Evolutionary conservation across 2,888 invertebrate genomes (phyloP).

Genomic region (Tyria jacobaeae): DNA sequence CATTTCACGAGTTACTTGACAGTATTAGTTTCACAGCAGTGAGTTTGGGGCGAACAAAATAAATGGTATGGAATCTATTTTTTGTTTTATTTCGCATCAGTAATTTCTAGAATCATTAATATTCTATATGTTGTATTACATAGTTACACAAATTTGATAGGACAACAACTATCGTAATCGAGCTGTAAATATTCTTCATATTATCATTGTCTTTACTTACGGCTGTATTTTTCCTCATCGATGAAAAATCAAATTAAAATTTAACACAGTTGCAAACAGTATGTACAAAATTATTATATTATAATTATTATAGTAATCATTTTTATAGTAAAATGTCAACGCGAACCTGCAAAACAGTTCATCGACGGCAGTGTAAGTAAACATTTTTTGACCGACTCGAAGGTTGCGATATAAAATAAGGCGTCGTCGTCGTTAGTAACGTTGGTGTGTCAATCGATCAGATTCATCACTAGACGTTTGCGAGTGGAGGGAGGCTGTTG

Average conservation of each 20-base stretch:
- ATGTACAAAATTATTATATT: neutral
- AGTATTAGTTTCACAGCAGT: slow-evolving; percentile 39
- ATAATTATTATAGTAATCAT: neutral
- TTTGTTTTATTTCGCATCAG: slow-evolving; percentile 56
- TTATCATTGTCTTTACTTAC: neutral
- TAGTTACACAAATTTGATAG: neutral
- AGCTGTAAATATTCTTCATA: too few species aligned
- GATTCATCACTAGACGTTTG: slow-evolving; percentile 62
- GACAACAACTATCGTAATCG: neutral
- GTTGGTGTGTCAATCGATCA: slow-evolving; percentile 39
- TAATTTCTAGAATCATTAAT: neutral
- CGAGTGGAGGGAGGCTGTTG: slow-evolving; percentile 69
- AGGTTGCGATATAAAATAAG: neutral
- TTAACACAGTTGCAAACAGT: neutral
- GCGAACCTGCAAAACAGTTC: neutral
- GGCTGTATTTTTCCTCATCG: neutral
- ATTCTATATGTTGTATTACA: slow-evolving; percentile 1
- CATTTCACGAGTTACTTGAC: slow-evolving; percentile 19
- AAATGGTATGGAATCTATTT: slow-evolving; percentile 44
- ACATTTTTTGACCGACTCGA: neutral
- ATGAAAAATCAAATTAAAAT: neutral
- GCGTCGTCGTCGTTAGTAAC: slow-evolving; percentile 53
- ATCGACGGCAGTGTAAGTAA: neutral
- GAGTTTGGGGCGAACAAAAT: slow-evolving; percentile 44
- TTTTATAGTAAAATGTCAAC: neutral